phyloP scores from a whole-genome alignment of 2,113 vertebrate species.

The Puntigrus tetrazona region DNA sequence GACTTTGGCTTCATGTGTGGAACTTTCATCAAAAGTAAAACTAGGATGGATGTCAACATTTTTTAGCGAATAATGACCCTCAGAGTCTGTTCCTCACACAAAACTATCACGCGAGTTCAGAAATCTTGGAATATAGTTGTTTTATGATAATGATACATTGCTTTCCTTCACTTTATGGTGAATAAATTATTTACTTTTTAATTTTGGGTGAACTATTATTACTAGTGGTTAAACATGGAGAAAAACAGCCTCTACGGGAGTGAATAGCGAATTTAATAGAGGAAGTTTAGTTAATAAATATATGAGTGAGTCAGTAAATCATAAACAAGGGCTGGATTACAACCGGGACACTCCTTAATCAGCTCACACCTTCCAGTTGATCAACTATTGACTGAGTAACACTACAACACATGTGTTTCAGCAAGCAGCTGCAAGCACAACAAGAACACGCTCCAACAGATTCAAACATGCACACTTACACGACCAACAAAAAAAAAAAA shows the following conservation, averaged over 20 bases:
- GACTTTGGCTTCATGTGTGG: not conserved
- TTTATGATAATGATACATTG: too few species aligned
- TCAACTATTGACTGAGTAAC: constrained; percentile 20
- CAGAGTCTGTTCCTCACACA: not conserved
- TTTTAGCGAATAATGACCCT: not conserved
- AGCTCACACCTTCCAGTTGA: constrained; percentile 51
- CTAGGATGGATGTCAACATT: not conserved
- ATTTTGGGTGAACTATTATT: not conserved
- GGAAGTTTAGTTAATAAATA: constrained; percentile 61
- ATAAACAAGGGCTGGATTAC: constrained; percentile 29
- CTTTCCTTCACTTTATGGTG: not conserved
- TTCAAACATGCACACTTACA: constrained; percentile 44
- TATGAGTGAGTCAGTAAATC: constrained; percentile 59
- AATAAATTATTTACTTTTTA: not conserved
- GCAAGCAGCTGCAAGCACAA: constrained; percentile 49
- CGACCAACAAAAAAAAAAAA: constrained; percentile 53
- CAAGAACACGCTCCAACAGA: constrained; percentile 47
- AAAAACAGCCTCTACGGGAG: not conserved
- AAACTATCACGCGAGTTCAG: not conserved
- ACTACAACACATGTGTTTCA: constrained; percentile 10
- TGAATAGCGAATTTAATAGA: constrained; percentile 20
- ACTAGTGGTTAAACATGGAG: not conserved
- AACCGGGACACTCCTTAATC: constrained; percentile 37
- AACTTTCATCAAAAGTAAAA: not conserved
- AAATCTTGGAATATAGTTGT: not conserved